These are phyloP conservation scores for Chrysolina oricalcia DNA, from an alignment of 2,888 invertebrate species.

Conservation along the genomic window DNA sequence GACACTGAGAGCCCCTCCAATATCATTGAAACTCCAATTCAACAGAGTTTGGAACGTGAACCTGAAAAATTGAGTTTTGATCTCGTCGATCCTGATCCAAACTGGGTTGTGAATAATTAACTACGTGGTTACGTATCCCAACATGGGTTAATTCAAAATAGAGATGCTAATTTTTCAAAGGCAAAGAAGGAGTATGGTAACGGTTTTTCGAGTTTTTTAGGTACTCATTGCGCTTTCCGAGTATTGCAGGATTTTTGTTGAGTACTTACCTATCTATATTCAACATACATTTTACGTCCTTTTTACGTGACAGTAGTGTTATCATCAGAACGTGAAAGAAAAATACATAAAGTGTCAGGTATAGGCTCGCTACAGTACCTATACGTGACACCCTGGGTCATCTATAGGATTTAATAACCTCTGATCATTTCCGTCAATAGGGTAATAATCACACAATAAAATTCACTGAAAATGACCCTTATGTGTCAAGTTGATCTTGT, in stretches of 20 bases:
- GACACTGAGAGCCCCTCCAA: too few relatives aligned
- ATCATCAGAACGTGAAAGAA: not conserved
- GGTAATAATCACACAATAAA: conserved; percentile 8
- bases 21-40: too few relatives aligned
- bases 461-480: conserved; percentile 21
- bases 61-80: too few relatives aligned
- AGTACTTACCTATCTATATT: conserved; percentile 14
- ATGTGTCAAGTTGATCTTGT: conserved; percentile 19
- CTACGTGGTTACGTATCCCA: too few relatives aligned
- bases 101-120: too few relatives aligned
- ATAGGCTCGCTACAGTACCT: conserved; percentile 15
- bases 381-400: conserved; percentile 24
- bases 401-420: conserved; percentile 18
- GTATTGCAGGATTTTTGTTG: conserved; percentile 27
- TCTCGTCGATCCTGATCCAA: too few relatives aligned
- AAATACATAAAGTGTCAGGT: conserved; percentile 22
- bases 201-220: too few relatives aligned
- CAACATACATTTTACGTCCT: conserved; percentile 1
- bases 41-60: too few relatives aligned
- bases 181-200: too few relatives aligned
- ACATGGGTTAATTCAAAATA: too few relatives aligned
- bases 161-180: too few relatives aligned
- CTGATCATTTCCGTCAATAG: not conserved
- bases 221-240: conserved; percentile 20
- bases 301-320: not conserved